These are phyloP conservation scores for Aplodontia rufa DNA, from an alignment of 2,113 vertebrate species.

Conservation along the genomic window DNA sequence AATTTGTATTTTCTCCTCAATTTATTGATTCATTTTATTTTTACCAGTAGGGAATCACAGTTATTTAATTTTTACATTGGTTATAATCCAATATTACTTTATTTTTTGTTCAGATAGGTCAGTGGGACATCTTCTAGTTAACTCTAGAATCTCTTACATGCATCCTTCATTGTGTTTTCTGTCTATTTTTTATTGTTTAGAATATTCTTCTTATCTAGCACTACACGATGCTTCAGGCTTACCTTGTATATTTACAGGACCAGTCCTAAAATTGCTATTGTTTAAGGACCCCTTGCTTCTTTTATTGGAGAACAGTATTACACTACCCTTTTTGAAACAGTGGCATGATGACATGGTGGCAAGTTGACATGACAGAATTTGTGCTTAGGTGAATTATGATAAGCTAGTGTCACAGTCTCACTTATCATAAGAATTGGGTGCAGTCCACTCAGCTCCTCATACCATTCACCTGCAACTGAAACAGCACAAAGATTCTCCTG, in stretches of 20 bases:
- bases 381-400: not conserved
- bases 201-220: not conserved
- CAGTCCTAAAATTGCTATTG: not conserved
- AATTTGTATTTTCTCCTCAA: not conserved
- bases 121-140: not conserved
- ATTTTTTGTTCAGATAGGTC: not conserved
- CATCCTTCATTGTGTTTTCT: not conserved
- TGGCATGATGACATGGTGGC: not conserved
- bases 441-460: not conserved
- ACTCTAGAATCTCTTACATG: not conserved
- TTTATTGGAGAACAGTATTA: not conserved
- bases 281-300: not conserved
- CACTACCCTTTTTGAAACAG: not conserved
- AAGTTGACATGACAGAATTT: not conserved
- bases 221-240: not conserved
- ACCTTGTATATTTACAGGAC: not conserved
- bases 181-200: not conserved
- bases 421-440: not conserved
- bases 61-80: not conserved
- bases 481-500: not conserved
- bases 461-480: not conserved
- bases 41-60: not conserved
- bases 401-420: conserved; percentile 2
- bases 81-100: not conserved
- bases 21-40: conserved; percentile 1